Conservation (phyloP, 2,113 vertebrate species). For the Thomomys bottae region DNA sequence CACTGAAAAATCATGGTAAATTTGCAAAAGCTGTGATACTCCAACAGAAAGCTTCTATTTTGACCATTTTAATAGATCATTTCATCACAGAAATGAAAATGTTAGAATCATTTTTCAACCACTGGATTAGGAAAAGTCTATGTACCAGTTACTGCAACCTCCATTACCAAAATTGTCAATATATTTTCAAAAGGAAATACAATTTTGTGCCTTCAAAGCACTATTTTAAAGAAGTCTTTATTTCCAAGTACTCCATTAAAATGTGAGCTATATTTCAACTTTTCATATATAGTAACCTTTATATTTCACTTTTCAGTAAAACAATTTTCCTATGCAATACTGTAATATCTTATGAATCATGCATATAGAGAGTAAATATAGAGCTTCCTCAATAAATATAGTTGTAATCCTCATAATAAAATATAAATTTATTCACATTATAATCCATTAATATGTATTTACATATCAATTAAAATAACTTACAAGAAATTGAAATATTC, state of each 20-base stretch:
- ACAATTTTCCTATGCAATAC: background rate
- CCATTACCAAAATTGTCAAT: background rate
- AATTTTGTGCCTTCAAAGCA: background rate
- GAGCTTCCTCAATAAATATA: background rate
- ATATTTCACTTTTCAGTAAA: background rate
- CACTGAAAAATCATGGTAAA: conserved; percentile 9
- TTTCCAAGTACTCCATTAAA: background rate
- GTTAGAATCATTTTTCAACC: background rate
- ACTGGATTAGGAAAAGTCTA: background rate
- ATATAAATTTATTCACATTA: background rate
- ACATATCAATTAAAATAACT: too few species aligned
- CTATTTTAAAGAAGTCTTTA: background rate
- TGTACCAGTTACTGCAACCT: conserved; percentile 3
- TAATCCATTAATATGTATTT: background rate
- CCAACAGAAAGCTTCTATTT: conserved; percentile 11
- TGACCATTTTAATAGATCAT: conserved; percentile 42
- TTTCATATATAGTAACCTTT: background rate
- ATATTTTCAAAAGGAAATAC: background rate
- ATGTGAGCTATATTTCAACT: background rate
- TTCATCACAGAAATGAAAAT: background rate
- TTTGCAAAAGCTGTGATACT: background rate
- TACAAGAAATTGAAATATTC: background rate
- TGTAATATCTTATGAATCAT: background rate
- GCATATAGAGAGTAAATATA: background rate
- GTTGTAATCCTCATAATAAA: background rate